Base-by-base conservation (phyloP, 2,888 invertebrate species). In the Dendrolimus houi region DNA sequence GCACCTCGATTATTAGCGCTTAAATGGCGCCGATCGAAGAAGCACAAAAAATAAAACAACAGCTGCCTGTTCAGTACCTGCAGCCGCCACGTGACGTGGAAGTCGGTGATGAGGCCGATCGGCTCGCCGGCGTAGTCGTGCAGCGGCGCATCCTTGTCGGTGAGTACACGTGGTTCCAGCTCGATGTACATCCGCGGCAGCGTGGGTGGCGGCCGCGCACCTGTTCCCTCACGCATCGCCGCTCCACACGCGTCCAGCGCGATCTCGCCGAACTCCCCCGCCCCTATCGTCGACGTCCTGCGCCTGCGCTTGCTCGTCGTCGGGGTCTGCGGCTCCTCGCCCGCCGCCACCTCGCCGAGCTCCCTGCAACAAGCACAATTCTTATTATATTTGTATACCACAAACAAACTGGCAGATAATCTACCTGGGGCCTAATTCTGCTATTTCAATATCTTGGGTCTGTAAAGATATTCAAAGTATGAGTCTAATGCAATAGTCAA, bases 171-270 rank as follows among this genome's bases (percentile, higher is more conserved):
- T 65, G 89, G 88, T 78, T 84, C 86, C 71, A 90, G 82, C 76
- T 88, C 86, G 42, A 81, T 62, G 77, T 82, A 86, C 57, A 71
- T 64, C 65, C 86, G 81, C 63, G 89, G 85, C 73, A 90, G 78
- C 60, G 81, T 79, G 69, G 90, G 87, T 71, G 88, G 86, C 63
- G 87, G 79, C 6, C 80, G 75, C 58, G 54, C 14, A 62, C 52
- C 47, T 3, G 29, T 6, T 52, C 61, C 59, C 57, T 64, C 67
- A 66, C 81, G 71, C 62, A 70, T 56, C 61, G 70, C 63, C 56
- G 52, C 55, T n/a, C 63, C 56, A 59, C 64, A 17, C 52, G 68
- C 55, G 60, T 59, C 59, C 64, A 83, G 68, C 62, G 57, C 65
- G 54, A 57, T 59, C 58, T 60, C 59, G 54, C 54, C 56, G 70